Evolutionary conservation across 1,140 invertebrate species (phyloP), one percentile per base, ranked within the genome.

Genomic region (Adelges cooleyi): DNA sequence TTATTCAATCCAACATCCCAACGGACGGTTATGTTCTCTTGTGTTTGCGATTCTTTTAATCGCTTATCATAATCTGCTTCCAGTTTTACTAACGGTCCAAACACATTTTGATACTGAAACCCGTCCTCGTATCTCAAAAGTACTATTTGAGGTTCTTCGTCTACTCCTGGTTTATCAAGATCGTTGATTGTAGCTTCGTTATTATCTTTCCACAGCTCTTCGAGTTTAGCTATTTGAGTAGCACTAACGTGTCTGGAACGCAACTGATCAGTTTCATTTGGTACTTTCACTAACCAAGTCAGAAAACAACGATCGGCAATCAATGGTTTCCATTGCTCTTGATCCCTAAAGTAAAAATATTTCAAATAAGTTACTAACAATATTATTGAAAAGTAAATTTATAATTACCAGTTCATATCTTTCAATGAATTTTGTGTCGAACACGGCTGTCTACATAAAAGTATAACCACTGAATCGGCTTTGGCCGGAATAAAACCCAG

Each of bases 1-100:
- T 98, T 99, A 74, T 99, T 99, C 0, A 99, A 78, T 6, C 96
- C 95, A 42, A 96, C 86, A 73, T 98, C 95, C 97, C 96, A 99
- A 50, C 95, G 84, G 0, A 99, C 95, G 73, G 96, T 91, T 70
- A 99, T 95, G 69, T 97, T 96, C 72, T 98, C 95, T 75, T 98
- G 95, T 0, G 94, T 99, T 74, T 98, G 95, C 0, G 93, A 95
- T 75, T 99, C 97, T 75, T 99, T 99, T 36, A 98, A 75, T 65
- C 94, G 87, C 72, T 95, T 95, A 75, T 99, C 97, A 75, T 99
- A 99, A 71, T 99, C 95, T 0, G 96, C 95, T 79, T 99, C 97
- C 38, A 98, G 77, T 74, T 96, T 95, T 0, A 99, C 93, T 3
- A 99, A 76, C 0, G 96, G 95, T 0, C 92, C 92, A 81, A 99